Percentiles rank a stretch among this genome's conserved stretches.
phyloP scores from a whole-genome alignment of 2,888 invertebrate species.

The Crepidodera aurea region DNA sequence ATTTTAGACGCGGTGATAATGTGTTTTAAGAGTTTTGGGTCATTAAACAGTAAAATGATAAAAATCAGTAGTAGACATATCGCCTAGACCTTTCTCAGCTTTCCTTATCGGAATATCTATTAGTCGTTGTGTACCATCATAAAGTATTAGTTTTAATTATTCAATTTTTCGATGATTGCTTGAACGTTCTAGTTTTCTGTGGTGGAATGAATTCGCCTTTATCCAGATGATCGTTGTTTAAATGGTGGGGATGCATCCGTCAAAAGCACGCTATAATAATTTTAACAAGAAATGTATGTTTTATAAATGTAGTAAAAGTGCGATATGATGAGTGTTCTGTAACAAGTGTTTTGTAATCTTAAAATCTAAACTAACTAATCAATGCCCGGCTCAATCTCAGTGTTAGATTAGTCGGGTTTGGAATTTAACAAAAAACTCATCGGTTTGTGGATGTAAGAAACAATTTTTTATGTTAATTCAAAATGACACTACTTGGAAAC shows the following conservation, averaged over 20 bases:
- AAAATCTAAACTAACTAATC: constrained; percentile 45
- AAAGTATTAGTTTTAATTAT: too few relatives aligned
- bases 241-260: constrained; percentile 35
- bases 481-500: constrained; percentile 55
- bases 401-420: constrained; percentile 66
- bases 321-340: constrained; percentile 41
- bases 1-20: too few relatives aligned
- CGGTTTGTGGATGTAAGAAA: constrained; percentile 22
- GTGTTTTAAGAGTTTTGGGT: too few relatives aligned
- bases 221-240: constrained; percentile 27
- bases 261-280: constrained; percentile 35
- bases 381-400: constrained; percentile 66
- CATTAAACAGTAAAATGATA: too few relatives aligned
- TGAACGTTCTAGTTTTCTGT: constrained; percentile 8
- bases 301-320: constrained; percentile 36
- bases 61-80: too few relatives aligned
- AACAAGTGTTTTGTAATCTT: constrained; percentile 35
- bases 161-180: too few relatives aligned
- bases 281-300: constrained; percentile 2
- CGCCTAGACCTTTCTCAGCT: too few relatives aligned
- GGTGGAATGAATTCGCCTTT: constrained; percentile 30
- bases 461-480: constrained; percentile 27
- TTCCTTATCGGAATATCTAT: too few relatives aligned
- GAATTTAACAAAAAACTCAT: constrained; percentile 18
- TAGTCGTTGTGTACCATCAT: too few relatives aligned